Base-by-base conservation (phyloP, 2,797 vertebrate species). In the Parauchenoglanis punctatus region DNA sequence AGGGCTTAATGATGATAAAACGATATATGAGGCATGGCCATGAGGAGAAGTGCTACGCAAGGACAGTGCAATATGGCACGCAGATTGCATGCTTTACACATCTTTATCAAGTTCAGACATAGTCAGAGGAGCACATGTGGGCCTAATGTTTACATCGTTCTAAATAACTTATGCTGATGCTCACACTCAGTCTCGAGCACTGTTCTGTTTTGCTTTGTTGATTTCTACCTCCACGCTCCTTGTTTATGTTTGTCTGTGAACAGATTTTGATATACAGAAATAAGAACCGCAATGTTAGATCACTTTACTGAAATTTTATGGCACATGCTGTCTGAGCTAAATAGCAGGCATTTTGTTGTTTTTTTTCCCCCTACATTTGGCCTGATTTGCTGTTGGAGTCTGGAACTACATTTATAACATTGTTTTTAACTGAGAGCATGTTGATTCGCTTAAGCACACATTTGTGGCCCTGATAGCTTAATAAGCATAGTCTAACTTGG, bases 1-100 rank as follows among this genome's bases (percentile, higher is more conserved):
- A 92, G 88, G 86, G 90, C 92, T 94, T 93, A 93, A 92, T 94
- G 87, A 91, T 91, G 92, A 93, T 90, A 91, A 93, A 94, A 88
- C 11, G 87, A 91, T 88, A 87, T 93, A 91, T 83, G 91, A 87
- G 89, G 87, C 88, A 63, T 85, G 78, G 85, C 84, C 89, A 86
- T 73, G 87, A 87, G 87, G 56, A 86, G 86, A 58, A 61, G 76
- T 76, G 25, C 65, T 58, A 83, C 49, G 44, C 73, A 85, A 73
- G 84, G 87, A 67, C 63, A 81, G 73, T 54, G 76, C 85, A 87
- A 87, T 89, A 89, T 89, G 82, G 81, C 83, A 76, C 76, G 54
- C 44, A 87, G 67, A 76, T 70, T 86, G 85, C 72, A 86, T 82
- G 87, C 84, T 61, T 89, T 84, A 82, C 87, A 83, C 63, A 63